Evolutionary conservation across 2,113 vertebrate genomes (phyloP), one percentile per base, ranked within the genome.

Genomic region (Bombycilla garrulus): DNA sequence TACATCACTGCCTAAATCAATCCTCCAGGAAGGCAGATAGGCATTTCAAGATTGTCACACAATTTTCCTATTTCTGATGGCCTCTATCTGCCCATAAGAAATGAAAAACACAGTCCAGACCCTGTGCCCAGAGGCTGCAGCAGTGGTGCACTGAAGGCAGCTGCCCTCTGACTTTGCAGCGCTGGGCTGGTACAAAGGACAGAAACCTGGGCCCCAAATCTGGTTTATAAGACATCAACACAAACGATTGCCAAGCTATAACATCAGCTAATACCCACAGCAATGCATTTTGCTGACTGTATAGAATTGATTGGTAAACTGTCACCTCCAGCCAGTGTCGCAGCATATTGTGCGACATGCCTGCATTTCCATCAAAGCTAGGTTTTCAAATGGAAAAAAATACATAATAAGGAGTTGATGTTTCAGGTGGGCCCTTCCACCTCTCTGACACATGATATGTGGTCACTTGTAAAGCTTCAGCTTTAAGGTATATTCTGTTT

Each of bases 1-100:
- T 11, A 35, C 1, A 0, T 31, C 25, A 38, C 12, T 72, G 36
- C 9, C 28, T 92, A 53, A 72, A 60, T 44, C n/a, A 36, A 6
- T 44, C 15, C 74, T 82, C 51, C 28, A 58, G 54, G 38, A 79
- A 79, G 35, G 23, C 10, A 77, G 17, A 60, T 48, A 20, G 35
- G 16, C 10, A 35, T 24, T 62, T n/a, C 10, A 35, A 58, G n/a
- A 65, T 40, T 38, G 69, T 8, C 0, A 0, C 12, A 51, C 15
- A 22, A 1, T 42, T 67, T 44, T 12, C 10, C 15, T 57, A 0
- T 15, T 60, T 53, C 28, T 35, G 5, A 47, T 31, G 16, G 57
- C 9, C 15, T 73, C n/a, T 73, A 9, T 54, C 42, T 87, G 48
- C 22, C 15, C 61, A 26, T 15, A 4, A 84, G 20, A 71, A 87